These are phyloP conservation scores for Plemyria rubiginata DNA, from an alignment of 2,888 invertebrate species.

Conservation along the genomic window DNA sequence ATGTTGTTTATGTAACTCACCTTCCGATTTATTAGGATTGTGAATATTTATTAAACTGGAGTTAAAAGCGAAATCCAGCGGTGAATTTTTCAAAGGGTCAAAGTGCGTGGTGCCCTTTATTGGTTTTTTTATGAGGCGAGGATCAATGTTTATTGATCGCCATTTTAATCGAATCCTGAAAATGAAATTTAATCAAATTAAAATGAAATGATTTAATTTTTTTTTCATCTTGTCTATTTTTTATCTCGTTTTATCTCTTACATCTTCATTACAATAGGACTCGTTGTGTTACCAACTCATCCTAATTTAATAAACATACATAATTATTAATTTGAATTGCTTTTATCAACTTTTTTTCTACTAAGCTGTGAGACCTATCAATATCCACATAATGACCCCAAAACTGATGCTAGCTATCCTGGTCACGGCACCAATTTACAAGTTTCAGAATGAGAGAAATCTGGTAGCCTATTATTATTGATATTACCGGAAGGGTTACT, in stretches of 20 bases:
- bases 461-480: background rate
- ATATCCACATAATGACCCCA: background rate
- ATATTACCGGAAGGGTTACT: background rate
- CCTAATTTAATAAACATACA: too few relatives aligned
- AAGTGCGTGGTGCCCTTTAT: slow-evolving; percentile 11
- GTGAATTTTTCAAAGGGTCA: slow-evolving; percentile 14
- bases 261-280: too few relatives aligned
- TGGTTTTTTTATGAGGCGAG: slow-evolving; percentile 13
- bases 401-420: background rate
- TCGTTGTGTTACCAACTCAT: too few relatives aligned
- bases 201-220: too few relatives aligned
- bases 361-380: too few relatives aligned
- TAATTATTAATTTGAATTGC: too few relatives aligned
- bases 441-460: slow-evolving; percentile 5
- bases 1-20: background rate
- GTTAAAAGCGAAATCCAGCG: background rate
- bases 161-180: background rate
- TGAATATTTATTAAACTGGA: slow-evolving; percentile 1
- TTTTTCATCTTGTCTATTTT: too few relatives aligned
- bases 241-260: too few relatives aligned
- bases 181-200: too few relatives aligned
- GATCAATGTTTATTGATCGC: slow-evolving; percentile 10
- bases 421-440: background rate
- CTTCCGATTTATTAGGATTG: background rate
- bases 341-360: too few relatives aligned